Percentiles rank a stretch among this genome's conserved stretches.
Evolutionary conservation across 2,888 invertebrate genomes (phyloP).

Genomic region (Marasmarcha lunaedactyla): DNA sequence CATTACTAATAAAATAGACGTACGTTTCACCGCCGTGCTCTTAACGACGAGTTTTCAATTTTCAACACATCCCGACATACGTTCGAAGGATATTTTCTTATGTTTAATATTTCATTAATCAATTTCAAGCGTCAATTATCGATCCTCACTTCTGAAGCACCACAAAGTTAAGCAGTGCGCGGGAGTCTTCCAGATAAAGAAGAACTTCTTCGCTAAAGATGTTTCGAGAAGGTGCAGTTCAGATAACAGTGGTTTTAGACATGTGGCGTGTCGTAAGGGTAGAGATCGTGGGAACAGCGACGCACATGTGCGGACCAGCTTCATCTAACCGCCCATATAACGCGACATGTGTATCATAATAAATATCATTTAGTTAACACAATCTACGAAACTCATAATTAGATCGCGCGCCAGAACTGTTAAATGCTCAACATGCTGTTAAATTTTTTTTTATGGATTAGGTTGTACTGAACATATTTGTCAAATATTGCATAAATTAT

Average conservation of each 20-base stretch:
- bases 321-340: slow-evolving; percentile 45
- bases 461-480: too few relatives aligned
- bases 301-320: slow-evolving; percentile 64
- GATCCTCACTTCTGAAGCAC: slow-evolving; percentile 51
- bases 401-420: slow-evolving; percentile 15
- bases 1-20: too few relatives aligned
- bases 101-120: slow-evolving; percentile 48
- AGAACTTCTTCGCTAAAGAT: too few relatives aligned
- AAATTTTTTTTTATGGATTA: too few relatives aligned
- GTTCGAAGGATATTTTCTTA: slow-evolving; percentile 21
- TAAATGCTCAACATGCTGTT: too few relatives aligned
- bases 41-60: too few relatives aligned
- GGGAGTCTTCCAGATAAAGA: too few relatives aligned
- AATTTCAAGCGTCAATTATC: slow-evolving; percentile 59
- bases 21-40: too few relatives aligned
- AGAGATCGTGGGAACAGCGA: slow-evolving; percentile 48
- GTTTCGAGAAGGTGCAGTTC: slow-evolving; percentile 22
- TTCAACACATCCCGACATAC: slow-evolving; percentile 19
- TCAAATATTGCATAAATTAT: too few relatives aligned
- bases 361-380: slow-evolving; percentile 50
- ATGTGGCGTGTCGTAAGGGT: slow-evolving; percentile 39
- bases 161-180: slow-evolving; percentile 25
- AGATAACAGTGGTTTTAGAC: slow-evolving; percentile 35
- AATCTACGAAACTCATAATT: slow-evolving; percentile 39
- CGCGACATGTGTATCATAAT: slow-evolving; percentile 41